Evolutionary conservation across 2,888 invertebrate species (phyloP).

Genomic region (Acleris holmiana): DNA sequence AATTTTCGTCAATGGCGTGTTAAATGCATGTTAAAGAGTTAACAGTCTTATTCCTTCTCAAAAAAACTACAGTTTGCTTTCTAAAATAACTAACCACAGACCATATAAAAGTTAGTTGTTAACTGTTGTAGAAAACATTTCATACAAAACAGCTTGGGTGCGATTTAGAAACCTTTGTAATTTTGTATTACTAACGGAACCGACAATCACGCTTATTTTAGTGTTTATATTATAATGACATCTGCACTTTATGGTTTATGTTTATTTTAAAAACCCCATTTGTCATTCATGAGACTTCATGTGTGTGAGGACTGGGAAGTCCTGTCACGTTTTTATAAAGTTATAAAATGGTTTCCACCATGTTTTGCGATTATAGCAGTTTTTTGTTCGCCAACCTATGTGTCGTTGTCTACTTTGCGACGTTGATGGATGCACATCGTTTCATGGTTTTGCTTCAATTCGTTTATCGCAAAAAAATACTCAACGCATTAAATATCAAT

Average conservation of each 20-base stretch:
- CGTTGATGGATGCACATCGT: slow-evolving; percentile 39
- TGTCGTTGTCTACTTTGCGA: slow-evolving; percentile 21
- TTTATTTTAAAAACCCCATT: not conserved
- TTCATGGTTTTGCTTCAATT: slow-evolving; percentile 35
- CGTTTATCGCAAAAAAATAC: slow-evolving; percentile 23
- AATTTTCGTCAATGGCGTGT: too few relatives aligned
- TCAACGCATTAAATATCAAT: slow-evolving; percentile 21
- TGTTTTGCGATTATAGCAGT: slow-evolving; percentile 3
- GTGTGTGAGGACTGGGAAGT: slow-evolving; percentile 1
- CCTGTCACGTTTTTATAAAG: slow-evolving; percentile 1
- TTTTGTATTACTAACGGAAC: too few relatives aligned
- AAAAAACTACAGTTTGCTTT: too few relatives aligned
- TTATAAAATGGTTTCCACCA: not conserved
- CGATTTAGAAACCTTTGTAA: too few relatives aligned
- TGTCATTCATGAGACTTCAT: slow-evolving; percentile 6
- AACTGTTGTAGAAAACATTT: too few relatives aligned
- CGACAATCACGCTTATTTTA: too few relatives aligned
- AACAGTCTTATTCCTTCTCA: too few relatives aligned
- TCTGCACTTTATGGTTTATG: not conserved
- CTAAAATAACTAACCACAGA: too few relatives aligned
- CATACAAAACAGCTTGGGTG: too few relatives aligned
- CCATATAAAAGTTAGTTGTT: too few relatives aligned
- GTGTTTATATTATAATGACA: too few relatives aligned
- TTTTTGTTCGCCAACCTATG: slow-evolving; percentile 23
- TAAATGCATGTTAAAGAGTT: too few relatives aligned